These are phyloP conservation scores for Callorhinus ursinus DNA, from an alignment of 2,113 vertebrate species.

Conservation along the genomic window DNA sequence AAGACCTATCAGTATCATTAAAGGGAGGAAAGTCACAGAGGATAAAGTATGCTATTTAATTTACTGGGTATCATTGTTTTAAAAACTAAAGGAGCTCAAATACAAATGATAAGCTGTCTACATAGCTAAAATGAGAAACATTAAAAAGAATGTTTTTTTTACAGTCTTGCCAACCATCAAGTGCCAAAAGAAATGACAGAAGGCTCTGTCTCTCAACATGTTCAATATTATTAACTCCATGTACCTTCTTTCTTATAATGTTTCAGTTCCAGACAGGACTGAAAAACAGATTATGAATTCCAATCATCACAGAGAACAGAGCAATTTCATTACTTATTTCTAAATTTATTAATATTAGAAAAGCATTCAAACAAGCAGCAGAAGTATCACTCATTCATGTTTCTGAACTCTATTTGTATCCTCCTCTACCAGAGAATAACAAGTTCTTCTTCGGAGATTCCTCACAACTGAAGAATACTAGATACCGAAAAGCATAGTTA, in stretches of 20 bases:
- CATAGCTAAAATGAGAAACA: conserved; percentile 22
- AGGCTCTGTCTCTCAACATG: conserved; percentile 34
- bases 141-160: conserved; percentile 48
- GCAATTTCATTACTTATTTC: not conserved
- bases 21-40: conserved; percentile 31
- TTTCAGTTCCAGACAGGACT: conserved; percentile 8
- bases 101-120: conserved; percentile 25
- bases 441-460: not conserved
- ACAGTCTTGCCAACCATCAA: conserved; percentile 38
- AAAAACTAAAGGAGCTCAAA: conserved; percentile 40
- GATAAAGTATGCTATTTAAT: conserved; percentile 27
- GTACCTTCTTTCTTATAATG: not conserved
- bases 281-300: conserved; percentile 22
- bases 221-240: conserved; percentile 44
- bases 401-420: conserved; percentile 28
- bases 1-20: conserved; percentile 24
- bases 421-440: conserved; percentile 30
- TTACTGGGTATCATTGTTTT: not conserved
- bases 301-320: not conserved
- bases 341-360: conserved; percentile 56
- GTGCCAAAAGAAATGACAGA: conserved; percentile 59
- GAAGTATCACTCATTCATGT: conserved; percentile 45
- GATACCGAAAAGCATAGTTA: not conserved
- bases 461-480: conserved; percentile 14
- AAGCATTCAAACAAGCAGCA: conserved; percentile 9